Conservation (phyloP, 2,888 invertebrate species). For the Aphrophora alni region DNA sequence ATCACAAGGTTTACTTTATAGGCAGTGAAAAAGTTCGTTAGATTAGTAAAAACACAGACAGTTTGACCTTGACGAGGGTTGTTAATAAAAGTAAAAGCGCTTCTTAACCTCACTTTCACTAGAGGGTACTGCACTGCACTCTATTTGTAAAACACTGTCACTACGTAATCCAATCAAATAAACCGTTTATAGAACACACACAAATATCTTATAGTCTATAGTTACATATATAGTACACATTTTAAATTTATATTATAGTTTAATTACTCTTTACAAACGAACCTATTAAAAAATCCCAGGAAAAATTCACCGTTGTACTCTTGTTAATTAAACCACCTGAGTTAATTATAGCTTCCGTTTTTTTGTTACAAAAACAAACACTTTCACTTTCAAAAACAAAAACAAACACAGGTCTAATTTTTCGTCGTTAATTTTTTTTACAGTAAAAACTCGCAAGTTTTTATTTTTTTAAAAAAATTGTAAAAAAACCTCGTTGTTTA, state of each 20-base stretch:
- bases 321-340: neutral
- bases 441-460: no score
- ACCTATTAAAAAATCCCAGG: neutral
- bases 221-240: no score
- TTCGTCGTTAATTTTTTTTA: no score
- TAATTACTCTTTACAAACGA: neutral
- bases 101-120: neutral
- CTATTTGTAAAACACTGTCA: neutral
- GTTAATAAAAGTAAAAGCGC: neutral
- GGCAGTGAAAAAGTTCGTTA: no score
- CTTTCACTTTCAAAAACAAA: neutral
- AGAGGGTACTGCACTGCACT: neutral
- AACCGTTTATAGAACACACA: neutral
- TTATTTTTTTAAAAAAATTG: no score
- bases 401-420: neutral
- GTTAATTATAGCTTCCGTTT: neutral
- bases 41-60: no score
- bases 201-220: neutral
- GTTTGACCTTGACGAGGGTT: neutral
- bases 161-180: no score
- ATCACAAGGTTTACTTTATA: no score
- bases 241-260: no score
- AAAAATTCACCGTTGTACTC: neutral
- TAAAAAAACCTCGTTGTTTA: neutral
- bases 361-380: neutral